Evolutionary conservation across 2,113 vertebrate species (phyloP).

Genomic region (Tychaedon coryphoeus): DNA sequence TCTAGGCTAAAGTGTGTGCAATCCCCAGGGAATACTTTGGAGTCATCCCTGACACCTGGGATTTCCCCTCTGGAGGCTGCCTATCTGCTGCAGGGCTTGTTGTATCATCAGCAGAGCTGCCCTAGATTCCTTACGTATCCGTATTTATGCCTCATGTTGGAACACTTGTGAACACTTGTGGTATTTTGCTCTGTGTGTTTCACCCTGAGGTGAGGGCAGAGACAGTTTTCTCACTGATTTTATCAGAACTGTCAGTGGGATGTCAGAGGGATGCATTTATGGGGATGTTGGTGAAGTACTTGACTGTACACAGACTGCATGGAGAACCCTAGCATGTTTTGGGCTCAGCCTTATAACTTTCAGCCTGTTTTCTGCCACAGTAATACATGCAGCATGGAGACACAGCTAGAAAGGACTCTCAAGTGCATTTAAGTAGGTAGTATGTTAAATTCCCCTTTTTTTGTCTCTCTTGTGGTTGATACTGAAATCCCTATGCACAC

Average conservation of each 20-base stretch:
- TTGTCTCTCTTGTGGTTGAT: neutral
- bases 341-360: neutral
- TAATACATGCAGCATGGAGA: accelerated
- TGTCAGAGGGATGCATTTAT: neutral
- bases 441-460: neutral
- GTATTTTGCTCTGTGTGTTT: neutral
- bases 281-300: neutral
- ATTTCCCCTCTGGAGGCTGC: neutral
- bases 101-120: neutral
- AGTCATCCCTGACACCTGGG: neutral
- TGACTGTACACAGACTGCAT: no score
- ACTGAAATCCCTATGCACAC: neutral
- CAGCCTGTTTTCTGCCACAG: neutral
- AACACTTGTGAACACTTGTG: neutral
- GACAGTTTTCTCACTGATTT: neutral
- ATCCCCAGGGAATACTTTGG: neutral
- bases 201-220: neutral
- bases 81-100: neutral
- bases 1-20: neutral
- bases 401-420: neutral
- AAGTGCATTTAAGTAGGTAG: neutral
- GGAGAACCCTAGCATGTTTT: neutral
- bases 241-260: neutral
- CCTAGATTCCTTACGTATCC: neutral
- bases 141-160: accelerated